Evolutionary conservation across 2,797 vertebrate species (phyloP), one percentile per base, ranked within the genome.

Genomic region (Dryobates pubescens): DNA sequence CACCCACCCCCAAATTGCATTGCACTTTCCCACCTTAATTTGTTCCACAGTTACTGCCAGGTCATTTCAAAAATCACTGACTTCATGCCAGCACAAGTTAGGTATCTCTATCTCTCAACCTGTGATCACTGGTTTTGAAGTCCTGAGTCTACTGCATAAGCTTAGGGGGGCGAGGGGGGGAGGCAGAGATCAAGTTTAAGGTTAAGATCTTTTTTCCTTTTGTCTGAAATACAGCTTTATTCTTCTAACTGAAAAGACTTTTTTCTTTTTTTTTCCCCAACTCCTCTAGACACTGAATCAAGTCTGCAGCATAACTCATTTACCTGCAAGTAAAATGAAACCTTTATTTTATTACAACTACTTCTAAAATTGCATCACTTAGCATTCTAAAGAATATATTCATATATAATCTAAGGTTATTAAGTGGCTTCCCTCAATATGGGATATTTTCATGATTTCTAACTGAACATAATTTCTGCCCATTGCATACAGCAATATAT

Each of bases 251-350:
- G 45, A 63, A 91, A 69, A 93, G 17, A 43, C 1, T 43, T 43
- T 43, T 43, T 17, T 43, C 29, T 51, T 65, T 68, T 92, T 64
- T 88, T n/a, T n/a, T n/a, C n/a, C n/a, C n/a, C 59, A 92, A 53
- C 71, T 90, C 70, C 86, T 88, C 59, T 75, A 84, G 88, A 87
- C 71, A 92, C 47, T 93, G 75, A 91, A 49, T 23, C 79, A 83
- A 89, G 72, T 41, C 75, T 93, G 86, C 73, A 70, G 88, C 82
- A 56, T 64, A 88, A 89, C 45, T 89, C 71, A 92, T 89, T 93
- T 85, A 89, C 82, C 91, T 86, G 74, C 38, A 95, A 82, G 58
- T 43, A 88, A 89, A 95, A 89, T 6, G 62, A 94, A 90, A 92
- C 53, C 72, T 89, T 93, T 63, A 47, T 86, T 94, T 83, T 77